Evolutionary conservation across 1,140 invertebrate species (phyloP), one percentile per base, ranked within the genome.

Genomic region (Drosophila rhopaloa): DNA sequence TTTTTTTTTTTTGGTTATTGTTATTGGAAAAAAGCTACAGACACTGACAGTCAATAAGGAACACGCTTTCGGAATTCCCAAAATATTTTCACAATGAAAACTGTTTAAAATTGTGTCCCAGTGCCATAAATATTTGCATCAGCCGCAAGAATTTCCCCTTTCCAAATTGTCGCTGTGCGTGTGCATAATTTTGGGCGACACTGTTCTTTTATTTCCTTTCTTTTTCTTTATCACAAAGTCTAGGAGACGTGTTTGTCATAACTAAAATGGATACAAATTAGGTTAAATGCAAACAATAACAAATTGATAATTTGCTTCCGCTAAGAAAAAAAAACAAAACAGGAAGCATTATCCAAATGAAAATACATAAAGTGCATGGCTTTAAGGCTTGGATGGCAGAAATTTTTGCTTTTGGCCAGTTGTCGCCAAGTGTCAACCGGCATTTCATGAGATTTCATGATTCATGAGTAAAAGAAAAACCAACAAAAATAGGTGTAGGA

Each of bases 281-380:
- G 74, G 77, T 78, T 89, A 76, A 78, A 81, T 77, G 62, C 61
- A 68, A 83, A 81, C 76, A 80, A 80, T 41, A 66, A 66, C 71
- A 62, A 73, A 77, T 66, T 76, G 66, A 83, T 68, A 76, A 80
- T 76, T 72, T 57, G 55, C 47, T 38, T 16, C 54, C 27, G 56
- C 13, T 54, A 9, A 8, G 29, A 32, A 7, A 19, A 5, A 7
- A 4, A 13, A 19, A 35, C 11, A 55, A 54, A 70, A 70, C 27
- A 32, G 11, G 4, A 5, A 35, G 32, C 43, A 70, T 46, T 70
- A 47, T 9, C 19, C 13, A 48, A 57, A 71, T 70, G 13, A 71
- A 48, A 71, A 37, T 16, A n/a, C 40, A 66, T 32, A 38, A 46
- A 66, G 40, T 66, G 13, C 35, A 37, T 37, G 35, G 51, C n/a